Evolutionary conservation across 2,888 invertebrate species (phyloP).

Genomic region (Carpatolechia fugitivella): DNA sequence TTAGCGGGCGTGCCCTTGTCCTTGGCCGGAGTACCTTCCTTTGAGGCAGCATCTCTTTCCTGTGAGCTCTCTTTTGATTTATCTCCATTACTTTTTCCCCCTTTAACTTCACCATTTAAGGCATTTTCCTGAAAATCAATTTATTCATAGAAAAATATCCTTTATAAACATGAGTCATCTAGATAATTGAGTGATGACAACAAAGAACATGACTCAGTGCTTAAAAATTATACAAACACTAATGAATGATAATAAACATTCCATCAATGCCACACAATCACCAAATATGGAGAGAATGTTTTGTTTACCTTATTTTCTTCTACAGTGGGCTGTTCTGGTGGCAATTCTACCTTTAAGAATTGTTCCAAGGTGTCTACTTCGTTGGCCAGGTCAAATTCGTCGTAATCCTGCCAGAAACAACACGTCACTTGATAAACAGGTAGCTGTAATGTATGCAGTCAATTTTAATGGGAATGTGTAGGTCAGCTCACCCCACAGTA

Average conservation of each 20-base stretch:
- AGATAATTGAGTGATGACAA: background rate
- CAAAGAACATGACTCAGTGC: slow-evolving; percentile 4
- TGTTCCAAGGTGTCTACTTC: slow-evolving; percentile 94
- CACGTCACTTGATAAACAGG: background rate
- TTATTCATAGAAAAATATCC: too few species aligned
- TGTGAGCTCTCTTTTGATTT: slow-evolving; percentile 54
- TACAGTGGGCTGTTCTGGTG: slow-evolving; percentile 59
- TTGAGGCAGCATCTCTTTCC: slow-evolving; percentile 39
- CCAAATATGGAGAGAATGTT: background rate
- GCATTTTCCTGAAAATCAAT: slow-evolving; percentile 45
- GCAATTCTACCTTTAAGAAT: slow-evolving; percentile 87
- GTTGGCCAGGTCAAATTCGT: slow-evolving; percentile 93
- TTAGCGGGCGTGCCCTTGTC: slow-evolving; percentile 32
- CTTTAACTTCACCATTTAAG: slow-evolving; percentile 57
- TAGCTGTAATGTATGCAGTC: background rate
- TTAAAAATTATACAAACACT: background rate
- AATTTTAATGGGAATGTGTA: slow-evolving; percentile 44
- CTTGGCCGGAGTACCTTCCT: slow-evolving; percentile 28
- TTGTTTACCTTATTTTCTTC: slow-evolving; percentile 42
- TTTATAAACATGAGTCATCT: background rate
- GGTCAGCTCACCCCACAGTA: slow-evolving; percentile 90
- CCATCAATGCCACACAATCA: background rate
- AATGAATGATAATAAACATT: background rate
- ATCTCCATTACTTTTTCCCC: slow-evolving; percentile 39
- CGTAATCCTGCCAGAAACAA: slow-evolving; percentile 87